Evolutionary conservation across 2,113 vertebrate genomes (phyloP), one percentile per base, ranked within the genome.

Genomic region (Leptobrachium ailaonicum): DNA sequence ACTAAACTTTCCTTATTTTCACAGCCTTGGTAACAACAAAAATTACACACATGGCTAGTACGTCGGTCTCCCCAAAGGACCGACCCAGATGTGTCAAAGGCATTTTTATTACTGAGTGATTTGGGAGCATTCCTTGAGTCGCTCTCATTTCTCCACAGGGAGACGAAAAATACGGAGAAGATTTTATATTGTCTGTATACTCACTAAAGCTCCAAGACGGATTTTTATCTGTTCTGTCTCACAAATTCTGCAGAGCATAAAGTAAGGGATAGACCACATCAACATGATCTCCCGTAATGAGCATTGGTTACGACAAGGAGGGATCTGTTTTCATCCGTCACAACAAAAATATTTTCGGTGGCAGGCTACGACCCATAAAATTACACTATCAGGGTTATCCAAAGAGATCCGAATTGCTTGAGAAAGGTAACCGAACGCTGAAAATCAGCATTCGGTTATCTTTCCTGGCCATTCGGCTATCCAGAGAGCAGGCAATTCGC

Each of bases 31-130:
- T 14, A 53, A 47, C 13, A 44, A 13, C n/a, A 73, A 6, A 66
- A 62, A 72, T 41, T 71, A 42, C 10, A 20, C 77, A 64, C 12
- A 53, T 43, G 11, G 41, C 67, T 40, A 32, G 6, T 32, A 71
- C 41, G 60, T 64, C 50, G 40, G 9, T 45, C 44, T 10, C 62
- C 69, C 77, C 77, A 42, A 6, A 50, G 47, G 58, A 71, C 68
- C 69, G 77, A 79, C 77, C 77, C 77, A 71, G 67, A 45, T 79
- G 41, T 79, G 77, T 64, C 77, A 71, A 58, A 64, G 45, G 43
- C 44, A 41, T 58, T 56, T 53, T 54, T 79, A 63, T 72, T 71
- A 11, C 44, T 14, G 68, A 71, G 58, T 47, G 62, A 63, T 77
- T 60, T 47, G 9, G 40, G 2, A 12, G 12, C 40, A 41, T 53